Percentiles rank a stretch among this genome's conserved stretches.
These are phyloP conservation scores for Andricus grossulariae DNA, from an alignment of 1,140 invertebrate genomes.

Conservation along the genomic window DNA sequence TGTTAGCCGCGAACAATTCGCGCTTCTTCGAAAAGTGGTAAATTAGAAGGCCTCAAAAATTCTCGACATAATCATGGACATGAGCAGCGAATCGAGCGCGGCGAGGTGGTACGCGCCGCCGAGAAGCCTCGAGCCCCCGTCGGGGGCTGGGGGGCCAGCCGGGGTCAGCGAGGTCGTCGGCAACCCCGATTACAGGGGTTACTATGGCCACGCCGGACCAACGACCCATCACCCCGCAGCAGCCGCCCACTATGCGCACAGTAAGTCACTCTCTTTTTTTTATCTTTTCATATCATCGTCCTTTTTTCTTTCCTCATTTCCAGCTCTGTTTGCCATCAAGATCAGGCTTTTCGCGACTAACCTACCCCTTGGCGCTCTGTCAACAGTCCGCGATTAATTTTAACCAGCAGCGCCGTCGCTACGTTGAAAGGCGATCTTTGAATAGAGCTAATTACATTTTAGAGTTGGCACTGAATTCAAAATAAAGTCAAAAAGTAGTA, in stretches of 20 bases:
- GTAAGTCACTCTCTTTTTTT: slow-evolving; percentile 63
- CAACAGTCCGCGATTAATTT: slow-evolving; percentile 16
- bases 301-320: background rate
- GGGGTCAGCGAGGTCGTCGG: slow-evolving; percentile 65
- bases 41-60: slow-evolving; percentile 48
- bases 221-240: slow-evolving; percentile 71
- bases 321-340: slow-evolving; percentile 3
- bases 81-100: slow-evolving; percentile 75
- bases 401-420: background rate
- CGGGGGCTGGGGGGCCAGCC: slow-evolving; percentile 59
- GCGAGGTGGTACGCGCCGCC: slow-evolving; percentile 74
- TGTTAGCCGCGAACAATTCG: slow-evolving; percentile 12
- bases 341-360: background rate
- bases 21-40: background rate
- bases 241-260: slow-evolving; percentile 74
- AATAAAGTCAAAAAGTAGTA: too few species aligned
- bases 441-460: slow-evolving; percentile 5
- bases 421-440: background rate
- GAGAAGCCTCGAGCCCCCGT: slow-evolving; percentile 70
- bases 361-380: background rate
- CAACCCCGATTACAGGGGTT: slow-evolving; percentile 73
- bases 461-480: background rate
- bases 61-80: slow-evolving; percentile 73
- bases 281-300: background rate
- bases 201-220: slow-evolving; percentile 72